Base-by-base conservation (phyloP, 2,113 vertebrate genomes). In the Hyaena hyaena region DNA sequence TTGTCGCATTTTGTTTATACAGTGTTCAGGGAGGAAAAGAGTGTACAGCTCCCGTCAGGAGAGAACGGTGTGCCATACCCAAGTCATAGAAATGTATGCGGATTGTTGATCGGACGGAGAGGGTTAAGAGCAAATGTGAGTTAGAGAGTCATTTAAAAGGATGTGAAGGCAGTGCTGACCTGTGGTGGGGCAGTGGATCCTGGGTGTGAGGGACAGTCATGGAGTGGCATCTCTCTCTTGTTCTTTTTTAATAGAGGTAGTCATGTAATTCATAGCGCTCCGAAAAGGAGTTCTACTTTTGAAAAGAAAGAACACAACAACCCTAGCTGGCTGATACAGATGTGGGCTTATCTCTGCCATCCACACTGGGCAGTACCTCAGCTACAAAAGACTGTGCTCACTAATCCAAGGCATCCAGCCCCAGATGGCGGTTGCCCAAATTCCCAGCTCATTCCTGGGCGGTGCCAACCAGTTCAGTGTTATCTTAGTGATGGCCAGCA, bases 231-330 rank as follows among this genome's bases (percentile, higher is more conserved):
- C 68, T 82, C 68, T 82, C 83, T 82, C 85, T 86, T 39, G 39
- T 69, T 85, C 96, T 89, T 82, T 61, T 14, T 28, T 86, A 95
- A 68, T 45, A 61, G 39, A 23, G 39, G 3, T 35, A 82, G 16
- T 74, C 79, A 39, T 77, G 3, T 74, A 83, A 96, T 58, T 88
- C 53, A 69, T 83, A 93, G 85, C 73, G 8, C 12, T 43, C 96
- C 85, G 50, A 94, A 87, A 97, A 83, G 66, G 65, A 86, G 24
- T 93, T 95, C 14, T 84, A 16, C 61, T 95, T 98, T 96, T 68
- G 93, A 87, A 90, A 68, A 86, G 76, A 89, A 80, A 8, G 24
- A 74, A 43, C n/a, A 68, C 69, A 61, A 61, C 58, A 24, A 23
- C 74, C 14, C 43, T 58, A 74, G 91, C 50, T 77, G 55, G 48